Conservation (phyloP, 2,113 vertebrate genomes). For the Lophura nycthemera region DNA sequence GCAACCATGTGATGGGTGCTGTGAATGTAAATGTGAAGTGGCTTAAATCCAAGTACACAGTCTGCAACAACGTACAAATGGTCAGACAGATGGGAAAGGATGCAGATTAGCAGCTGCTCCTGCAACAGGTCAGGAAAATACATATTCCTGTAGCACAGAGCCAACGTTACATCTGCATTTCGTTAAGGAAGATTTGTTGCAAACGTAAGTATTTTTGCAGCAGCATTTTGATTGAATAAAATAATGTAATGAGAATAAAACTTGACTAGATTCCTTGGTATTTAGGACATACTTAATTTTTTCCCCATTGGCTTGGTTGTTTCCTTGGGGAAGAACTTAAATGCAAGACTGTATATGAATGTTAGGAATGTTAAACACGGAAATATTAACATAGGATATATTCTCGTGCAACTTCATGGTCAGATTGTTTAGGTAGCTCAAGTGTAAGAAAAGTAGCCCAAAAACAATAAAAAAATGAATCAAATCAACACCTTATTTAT, state of each 20-base stretch:
- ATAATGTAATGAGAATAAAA: neutral
- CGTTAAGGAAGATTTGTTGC: neutral
- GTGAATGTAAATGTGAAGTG: neutral
- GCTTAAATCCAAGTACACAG: neutral
- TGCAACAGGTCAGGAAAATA: neutral
- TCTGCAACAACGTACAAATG: neutral
- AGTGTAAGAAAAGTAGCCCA: neutral
- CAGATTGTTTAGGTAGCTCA: neutral
- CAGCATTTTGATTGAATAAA: neutral
- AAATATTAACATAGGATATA: neutral
- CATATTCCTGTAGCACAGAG: neutral
- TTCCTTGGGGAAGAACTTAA: neutral
- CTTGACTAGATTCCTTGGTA: neutral
- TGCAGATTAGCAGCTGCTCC: fast-evolving
- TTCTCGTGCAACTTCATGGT: neutral
- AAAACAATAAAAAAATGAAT: neutral
- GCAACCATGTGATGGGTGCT: fast-evolving
- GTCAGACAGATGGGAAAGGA: neutral
- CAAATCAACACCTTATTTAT: neutral
- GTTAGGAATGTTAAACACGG: neutral
- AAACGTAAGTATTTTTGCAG: neutral
- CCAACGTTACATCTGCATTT: neutral
- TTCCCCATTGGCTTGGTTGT: fast-evolving
- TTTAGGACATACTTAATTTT: neutral
- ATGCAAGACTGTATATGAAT: neutral